Base-by-base conservation (phyloP, 2,888 invertebrate genomes). In the Pimpla rufipes region DNA sequence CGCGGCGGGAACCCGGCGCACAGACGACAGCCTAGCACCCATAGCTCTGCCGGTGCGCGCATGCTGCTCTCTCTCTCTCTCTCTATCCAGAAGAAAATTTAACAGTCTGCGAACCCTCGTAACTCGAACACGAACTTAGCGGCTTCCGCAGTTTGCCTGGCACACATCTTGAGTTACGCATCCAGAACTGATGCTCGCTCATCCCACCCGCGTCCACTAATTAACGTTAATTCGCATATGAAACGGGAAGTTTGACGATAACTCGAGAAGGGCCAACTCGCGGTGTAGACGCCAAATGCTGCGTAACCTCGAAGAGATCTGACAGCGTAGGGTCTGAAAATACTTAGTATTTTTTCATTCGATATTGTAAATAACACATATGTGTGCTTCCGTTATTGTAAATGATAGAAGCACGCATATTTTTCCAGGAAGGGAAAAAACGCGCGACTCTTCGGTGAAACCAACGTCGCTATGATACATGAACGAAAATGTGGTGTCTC, bases 171-270 rank as follows among this genome's bases (percentile, higher is more conserved):
- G 79, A 77, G 81, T 79, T 68, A 78, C 78, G 81, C 68, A 77
- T 79, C 75, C 71, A 66, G 64, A 74, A 79, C 68, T 37, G 45
- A 64, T 55, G 50, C 66, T 79, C 40, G 37, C 76, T 66, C 75
- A 59, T 70, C 78, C 79, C 70, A 81, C 66, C 70, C 59, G 29
- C 35, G 71, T 29, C 66, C 79, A 75, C 84, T 84, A 84, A 84
- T 84, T 84, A 81, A 78, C 76, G 83, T 68, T 85, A 83, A 86
- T 84, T 84, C 80, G 78, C 81, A 83, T 85, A 85, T 79, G 81
- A 84, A 85, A 79, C 77, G 85, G 83, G 40, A 76, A 79, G 80
- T 79, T 80, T 80, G 80, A 59, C 45, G 62, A 66, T 80, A 62
- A 82, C 62, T 74, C 47, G 52, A 23, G 59, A 82, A 35, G 35